Evolutionary conservation across 2,113 vertebrate species (phyloP), one percentile per base, ranked within the genome.

Genomic region (Donacobius atricapilla): DNA sequence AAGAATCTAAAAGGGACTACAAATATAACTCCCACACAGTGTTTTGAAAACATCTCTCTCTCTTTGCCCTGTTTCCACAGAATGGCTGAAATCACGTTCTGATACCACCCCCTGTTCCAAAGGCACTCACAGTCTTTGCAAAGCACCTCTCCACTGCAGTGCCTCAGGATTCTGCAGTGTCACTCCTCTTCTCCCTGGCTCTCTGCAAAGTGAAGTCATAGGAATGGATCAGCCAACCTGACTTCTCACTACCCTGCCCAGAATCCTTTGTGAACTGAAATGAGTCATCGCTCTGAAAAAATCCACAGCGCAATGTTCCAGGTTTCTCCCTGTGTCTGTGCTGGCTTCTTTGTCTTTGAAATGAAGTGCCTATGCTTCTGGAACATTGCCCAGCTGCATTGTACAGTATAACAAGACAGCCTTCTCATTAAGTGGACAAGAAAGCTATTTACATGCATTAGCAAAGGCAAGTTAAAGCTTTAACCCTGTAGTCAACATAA

Each of bases 131-230:
- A 96, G 91, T 56, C 89, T 95, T 97, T 5, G 81, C 82, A 96
- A 96, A 97, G 94, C 96, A 91, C 86, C 88, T 90, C 75, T 95
- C 96, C 96, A 84, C 97, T 93, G 98, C 98, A 97, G 95, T 61
- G 97, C 96, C 96, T 97, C 66, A 81, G 97, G 97, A 97, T 96
- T 97, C 97, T 97, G 98, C 98, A 98, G 93, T 92, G 94, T 98
- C 97, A 95, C 97, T 96, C 94, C 96, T 96, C 93, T 96, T 94
- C 95, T 87, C 94, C 95, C 96, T 95, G 64, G 90, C 95, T 97
- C 97, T 97, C 98, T 97, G 98, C 98, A 98, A 98, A 98, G 97
- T 97, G 98, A 98, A 98, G 97, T 98, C 98, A 98, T 83, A 97
- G 96, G 96, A 94, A 97, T 64, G 94, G 96, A 97, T 96, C 97